phyloP scores from a whole-genome alignment of 2,888 invertebrate genomes.

The Cephus pygmeus region DNA sequence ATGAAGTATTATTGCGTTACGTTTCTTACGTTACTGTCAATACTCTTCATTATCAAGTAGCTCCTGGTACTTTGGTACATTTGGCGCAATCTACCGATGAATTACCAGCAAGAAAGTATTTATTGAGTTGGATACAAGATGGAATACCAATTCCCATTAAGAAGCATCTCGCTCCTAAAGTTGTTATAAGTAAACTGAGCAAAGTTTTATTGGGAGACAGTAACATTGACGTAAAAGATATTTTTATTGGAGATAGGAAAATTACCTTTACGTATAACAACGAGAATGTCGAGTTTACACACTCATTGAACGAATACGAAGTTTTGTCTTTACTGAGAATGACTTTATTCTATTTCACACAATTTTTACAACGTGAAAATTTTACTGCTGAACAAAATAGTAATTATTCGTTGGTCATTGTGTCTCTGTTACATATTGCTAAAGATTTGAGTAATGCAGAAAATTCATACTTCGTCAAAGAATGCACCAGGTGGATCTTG shows the following conservation, averaged over 20 bases:
- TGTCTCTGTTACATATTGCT: constrained; percentile 45
- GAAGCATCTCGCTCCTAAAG: constrained; percentile 56
- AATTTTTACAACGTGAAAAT: constrained; percentile 38
- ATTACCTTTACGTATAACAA: constrained; percentile 34
- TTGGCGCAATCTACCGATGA: constrained; percentile 67
- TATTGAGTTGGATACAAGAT: constrained; percentile 67
- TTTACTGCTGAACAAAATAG: constrained; percentile 37
- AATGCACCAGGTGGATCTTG: constrained; percentile 59
- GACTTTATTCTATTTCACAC: constrained; percentile 55
- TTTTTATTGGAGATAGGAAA: constrained; percentile 52
- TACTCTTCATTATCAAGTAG: constrained; percentile 72
- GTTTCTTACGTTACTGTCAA: constrained; percentile 65
- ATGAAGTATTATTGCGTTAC: constrained; percentile 32
- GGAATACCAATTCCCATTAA: constrained; percentile 61
- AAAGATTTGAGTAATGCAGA: constrained; percentile 29
- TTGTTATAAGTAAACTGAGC: constrained; percentile 64
- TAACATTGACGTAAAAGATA: constrained; percentile 54
- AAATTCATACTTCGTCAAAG: constrained; percentile 32
- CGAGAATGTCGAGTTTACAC: constrained; percentile 30
- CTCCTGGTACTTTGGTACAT: constrained; percentile 67
- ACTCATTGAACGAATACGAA: constrained; percentile 28
- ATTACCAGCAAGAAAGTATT: constrained; percentile 66
- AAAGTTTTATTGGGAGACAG: constrained; percentile 64
- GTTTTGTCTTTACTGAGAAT: constrained; percentile 36
- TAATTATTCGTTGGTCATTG: constrained; percentile 42